Conservation (phyloP, 2,113 vertebrate species). For the Thomomys bottae region DNA sequence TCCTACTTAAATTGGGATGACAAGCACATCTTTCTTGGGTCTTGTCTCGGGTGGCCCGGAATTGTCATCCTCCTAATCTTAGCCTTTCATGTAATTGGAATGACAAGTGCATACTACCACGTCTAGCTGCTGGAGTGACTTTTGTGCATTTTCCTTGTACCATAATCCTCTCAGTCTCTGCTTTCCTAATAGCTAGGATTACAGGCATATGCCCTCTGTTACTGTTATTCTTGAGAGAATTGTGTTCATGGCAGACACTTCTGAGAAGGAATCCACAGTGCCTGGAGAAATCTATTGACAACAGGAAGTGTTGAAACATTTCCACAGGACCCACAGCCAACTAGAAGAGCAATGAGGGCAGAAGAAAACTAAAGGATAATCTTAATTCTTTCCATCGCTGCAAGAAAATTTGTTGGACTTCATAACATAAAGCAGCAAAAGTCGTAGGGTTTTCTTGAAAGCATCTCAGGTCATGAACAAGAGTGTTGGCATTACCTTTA, state of each 20-base stretch:
- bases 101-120: too few species aligned
- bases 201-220: background rate
- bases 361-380: background rate
- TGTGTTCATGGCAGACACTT: background rate
- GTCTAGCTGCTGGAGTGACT: too few species aligned
- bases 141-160: too few species aligned
- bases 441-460: background rate
- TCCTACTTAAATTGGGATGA: too few species aligned
- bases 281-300: background rate
- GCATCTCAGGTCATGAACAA: background rate
- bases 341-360: background rate
- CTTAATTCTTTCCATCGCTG: background rate
- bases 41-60: too few species aligned
- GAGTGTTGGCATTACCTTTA: slow-evolving; percentile 2
- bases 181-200: too few species aligned
- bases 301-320: background rate
- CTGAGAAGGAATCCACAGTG: background rate
- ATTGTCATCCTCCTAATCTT: too few species aligned
- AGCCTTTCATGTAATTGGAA: too few species aligned
- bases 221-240: slow-evolving; percentile 4
- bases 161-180: too few species aligned
- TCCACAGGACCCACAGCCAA: background rate
- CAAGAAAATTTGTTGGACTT: background rate
- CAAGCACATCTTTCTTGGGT: too few species aligned
- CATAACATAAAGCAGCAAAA: background rate